Evolutionary conservation across 2,797 vertebrate species (phyloP).

Genomic region (Varecia variegata): DNA sequence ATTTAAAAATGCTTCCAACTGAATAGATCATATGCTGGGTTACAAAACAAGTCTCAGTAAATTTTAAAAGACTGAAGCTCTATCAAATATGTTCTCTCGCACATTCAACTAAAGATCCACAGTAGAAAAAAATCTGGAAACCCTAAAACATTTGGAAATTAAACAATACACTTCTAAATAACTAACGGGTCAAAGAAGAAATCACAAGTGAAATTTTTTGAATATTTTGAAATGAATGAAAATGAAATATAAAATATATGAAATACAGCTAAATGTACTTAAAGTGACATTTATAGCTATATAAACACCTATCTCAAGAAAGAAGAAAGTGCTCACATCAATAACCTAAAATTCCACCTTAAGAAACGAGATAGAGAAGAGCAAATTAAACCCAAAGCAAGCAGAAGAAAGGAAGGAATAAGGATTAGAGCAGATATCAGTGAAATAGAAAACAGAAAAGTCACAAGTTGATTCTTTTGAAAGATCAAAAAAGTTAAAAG

Average conservation of each 20-base stretch:
- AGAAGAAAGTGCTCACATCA: not conserved
- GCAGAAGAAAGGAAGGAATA: not conserved
- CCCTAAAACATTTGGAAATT: constrained; percentile 2
- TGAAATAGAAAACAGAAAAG: not conserved
- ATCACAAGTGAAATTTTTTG: not conserved
- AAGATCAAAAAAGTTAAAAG: not conserved
- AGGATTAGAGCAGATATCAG: not conserved
- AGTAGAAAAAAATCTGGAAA: not conserved
- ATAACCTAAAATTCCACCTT: not conserved
- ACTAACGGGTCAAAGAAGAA: not conserved
- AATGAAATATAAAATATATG: constrained; percentile 2
- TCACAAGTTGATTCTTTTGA: not conserved
- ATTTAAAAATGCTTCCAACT: not conserved
- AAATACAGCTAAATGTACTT: not conserved
- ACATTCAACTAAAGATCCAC: not conserved
- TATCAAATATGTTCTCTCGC: not conserved
- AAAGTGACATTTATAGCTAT: not conserved
- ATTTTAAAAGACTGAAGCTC: not conserved
- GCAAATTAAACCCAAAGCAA: constrained; percentile 14
- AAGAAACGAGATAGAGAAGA: not conserved
- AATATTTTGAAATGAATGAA: constrained; percentile 43
- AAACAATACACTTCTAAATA: not conserved
- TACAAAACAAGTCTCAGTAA: constrained; percentile 10
- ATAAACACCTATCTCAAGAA: not conserved
- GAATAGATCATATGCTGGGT: not conserved